These are phyloP conservation scores for Mactra quadrangularis DNA, from an alignment of 1,140 invertebrate genomes.

Conservation along the genomic window DNA sequence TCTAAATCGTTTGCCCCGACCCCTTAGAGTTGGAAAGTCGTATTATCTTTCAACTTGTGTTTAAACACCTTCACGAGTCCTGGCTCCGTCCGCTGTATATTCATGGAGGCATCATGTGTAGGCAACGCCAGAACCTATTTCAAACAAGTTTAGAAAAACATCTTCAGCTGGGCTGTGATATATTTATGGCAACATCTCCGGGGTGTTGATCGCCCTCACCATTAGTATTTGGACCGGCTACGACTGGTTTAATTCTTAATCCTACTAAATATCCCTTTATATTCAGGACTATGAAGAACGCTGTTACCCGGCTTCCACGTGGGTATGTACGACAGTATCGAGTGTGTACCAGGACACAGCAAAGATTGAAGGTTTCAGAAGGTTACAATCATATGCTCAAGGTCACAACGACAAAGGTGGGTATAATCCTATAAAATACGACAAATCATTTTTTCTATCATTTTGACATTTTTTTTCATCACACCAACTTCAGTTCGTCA, in stretches of 20 bases:
- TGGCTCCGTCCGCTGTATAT: too few relatives aligned
- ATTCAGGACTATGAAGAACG: constrained; percentile 41
- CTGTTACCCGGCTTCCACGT: constrained; percentile 33
- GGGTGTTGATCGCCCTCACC: not conserved
- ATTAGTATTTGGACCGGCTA: not conserved
- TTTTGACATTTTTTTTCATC: too few relatives aligned
- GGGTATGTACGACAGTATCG: constrained; percentile 32
- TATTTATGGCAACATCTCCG: not conserved
- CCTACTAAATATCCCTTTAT: not conserved
- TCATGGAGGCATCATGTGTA: too few relatives aligned
- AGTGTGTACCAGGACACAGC: constrained; percentile 49
- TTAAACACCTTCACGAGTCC: too few relatives aligned
- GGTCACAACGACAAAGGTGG: constrained; percentile 24
- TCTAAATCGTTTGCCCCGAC: too few relatives aligned
- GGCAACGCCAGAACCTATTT: too few relatives aligned
- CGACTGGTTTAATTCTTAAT: not conserved
- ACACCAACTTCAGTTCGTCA: too few relatives aligned
- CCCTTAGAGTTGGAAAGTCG: too few relatives aligned
- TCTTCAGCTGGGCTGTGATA: not conserved
- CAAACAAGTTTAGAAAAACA: too few relatives aligned
- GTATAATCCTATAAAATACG: too few relatives aligned
- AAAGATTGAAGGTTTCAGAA: constrained; percentile 39
- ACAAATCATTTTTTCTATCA: too few relatives aligned
- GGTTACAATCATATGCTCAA: constrained; percentile 9
- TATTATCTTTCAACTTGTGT: too few relatives aligned